These are phyloP conservation scores for Notolepis coatsorum DNA, from an alignment of 2,797 vertebrate genomes.

Conservation along the genomic window DNA sequence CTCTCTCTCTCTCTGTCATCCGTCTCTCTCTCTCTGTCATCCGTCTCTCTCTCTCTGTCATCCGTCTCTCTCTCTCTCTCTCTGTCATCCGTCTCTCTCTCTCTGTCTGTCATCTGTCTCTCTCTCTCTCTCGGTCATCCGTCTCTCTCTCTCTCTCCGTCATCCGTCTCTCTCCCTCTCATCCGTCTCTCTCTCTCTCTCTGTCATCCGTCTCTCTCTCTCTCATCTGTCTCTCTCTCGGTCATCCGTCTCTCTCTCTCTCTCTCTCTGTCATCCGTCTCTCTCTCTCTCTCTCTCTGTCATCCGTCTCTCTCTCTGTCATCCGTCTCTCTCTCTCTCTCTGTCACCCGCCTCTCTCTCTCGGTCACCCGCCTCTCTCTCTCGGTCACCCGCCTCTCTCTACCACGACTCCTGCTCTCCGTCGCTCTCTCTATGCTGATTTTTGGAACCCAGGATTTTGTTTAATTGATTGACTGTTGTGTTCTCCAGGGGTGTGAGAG, in stretches of 20 bases:
- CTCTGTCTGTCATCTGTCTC: not conserved
- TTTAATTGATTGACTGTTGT: too few species aligned
- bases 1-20: conserved; percentile 36
- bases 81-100: too few species aligned
- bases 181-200: not conserved
- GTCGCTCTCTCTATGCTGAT: too few species aligned
- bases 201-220: conserved; percentile 26
- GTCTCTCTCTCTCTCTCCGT: conserved; percentile 70
- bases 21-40: not conserved
- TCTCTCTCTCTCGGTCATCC: not conserved
- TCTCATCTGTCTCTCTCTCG: too few species aligned
- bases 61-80: conserved; percentile 30
- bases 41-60: not conserved
- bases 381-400: not conserved
- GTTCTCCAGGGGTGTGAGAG: too few species aligned
- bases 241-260: too few species aligned
- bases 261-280: not conserved
- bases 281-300: not conserved
- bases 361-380: conserved; percentile 38
- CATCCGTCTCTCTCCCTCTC: conserved; percentile 38
- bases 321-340: not conserved
- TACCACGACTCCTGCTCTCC: not conserved
- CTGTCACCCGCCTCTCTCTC: not conserved
- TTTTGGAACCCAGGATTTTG: too few species aligned
- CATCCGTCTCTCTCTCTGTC: conserved; percentile 37